These are phyloP conservation scores for Atta colombica DNA, from an alignment of 1,140 invertebrate genomes.

Conservation along the genomic window DNA sequence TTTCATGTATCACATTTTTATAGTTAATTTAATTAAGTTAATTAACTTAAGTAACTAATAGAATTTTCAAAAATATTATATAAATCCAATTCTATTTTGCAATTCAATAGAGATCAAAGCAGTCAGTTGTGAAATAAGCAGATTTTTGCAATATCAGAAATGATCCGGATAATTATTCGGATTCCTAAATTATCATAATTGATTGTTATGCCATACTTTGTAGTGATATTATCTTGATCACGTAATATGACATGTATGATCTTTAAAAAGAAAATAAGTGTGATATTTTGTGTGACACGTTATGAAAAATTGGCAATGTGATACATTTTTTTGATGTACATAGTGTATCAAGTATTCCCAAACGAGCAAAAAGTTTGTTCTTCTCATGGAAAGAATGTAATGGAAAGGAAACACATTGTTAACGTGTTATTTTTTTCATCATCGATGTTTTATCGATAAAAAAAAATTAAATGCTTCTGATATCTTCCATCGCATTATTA, in stretches of 20 bases:
- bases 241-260: neutral
- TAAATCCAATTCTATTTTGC: neutral
- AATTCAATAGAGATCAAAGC: neutral
- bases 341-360: slow-evolving; percentile 19
- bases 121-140: neutral
- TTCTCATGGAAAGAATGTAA: slow-evolving; percentile 11
- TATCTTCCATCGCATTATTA: neutral
- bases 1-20: neutral
- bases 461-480: slow-evolving; percentile 47
- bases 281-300: neutral
- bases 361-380: neutral
- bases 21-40: neutral
- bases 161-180: neutral
- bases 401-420: slow-evolving; percentile 6
- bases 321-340: slow-evolving; percentile 27
- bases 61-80: neutral
- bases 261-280: neutral
- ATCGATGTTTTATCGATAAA: neutral
- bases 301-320: slow-evolving; percentile 17
- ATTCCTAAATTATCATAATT: neutral
- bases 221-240: neutral
- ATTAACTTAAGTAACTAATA: neutral
- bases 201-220: slow-evolving; percentile 16
- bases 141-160: slow-evolving; percentile 22
- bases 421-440: neutral